Base-by-base conservation (phyloP, 2,888 invertebrate genomes). In the Eledone cirrhosa region DNA sequence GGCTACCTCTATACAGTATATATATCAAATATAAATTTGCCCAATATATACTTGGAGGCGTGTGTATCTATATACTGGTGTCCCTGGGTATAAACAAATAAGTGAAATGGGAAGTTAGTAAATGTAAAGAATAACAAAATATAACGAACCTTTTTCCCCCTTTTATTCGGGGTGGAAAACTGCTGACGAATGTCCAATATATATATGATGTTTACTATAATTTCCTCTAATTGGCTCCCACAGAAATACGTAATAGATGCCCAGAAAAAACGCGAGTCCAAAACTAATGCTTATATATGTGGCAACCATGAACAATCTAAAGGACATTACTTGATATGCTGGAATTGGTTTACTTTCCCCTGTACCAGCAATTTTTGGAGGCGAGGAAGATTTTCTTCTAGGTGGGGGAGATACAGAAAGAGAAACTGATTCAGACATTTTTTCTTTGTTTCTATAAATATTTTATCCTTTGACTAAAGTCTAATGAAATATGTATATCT, bases 151-250 rank as follows among this genome's bases (percentile, higher is more conserved):
- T 41, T 41, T 41, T 11, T 41, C 11, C 11, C 11, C 11, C 41
- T 41, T 41, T 31, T 31, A 31, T 69, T 69, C 16, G 8, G 69
- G 69, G 41, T 69, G 69, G n/a, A 69, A 33, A 3, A 22, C 33
- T 3, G 69, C 19, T 2, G 19, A 16, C 14, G 69, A 33, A 27
- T 69, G 69, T 31, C 33, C 69, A 8, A 33, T 33, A 22, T 29
- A 69, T 5, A 22, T 19, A n/a, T 69, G 33, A 29, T 69, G 69
- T 3, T 69, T 3, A 22, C 33, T 69, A n/a, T 69, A 69, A 13
- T 69, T 69, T 22, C 69, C 69, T 22, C 69, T 29, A 16, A 69
- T n/a, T 8, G 69, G 69, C 3, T 13, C 69, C 69, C 69, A 69
- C 22, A 69, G 22, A 19, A 69, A 69, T 11, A 33, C 22, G 33